Evolutionary conservation across 2,888 invertebrate species (phyloP), one percentile per base, ranked within the genome.

Genomic region (Ischnura elegans): DNA sequence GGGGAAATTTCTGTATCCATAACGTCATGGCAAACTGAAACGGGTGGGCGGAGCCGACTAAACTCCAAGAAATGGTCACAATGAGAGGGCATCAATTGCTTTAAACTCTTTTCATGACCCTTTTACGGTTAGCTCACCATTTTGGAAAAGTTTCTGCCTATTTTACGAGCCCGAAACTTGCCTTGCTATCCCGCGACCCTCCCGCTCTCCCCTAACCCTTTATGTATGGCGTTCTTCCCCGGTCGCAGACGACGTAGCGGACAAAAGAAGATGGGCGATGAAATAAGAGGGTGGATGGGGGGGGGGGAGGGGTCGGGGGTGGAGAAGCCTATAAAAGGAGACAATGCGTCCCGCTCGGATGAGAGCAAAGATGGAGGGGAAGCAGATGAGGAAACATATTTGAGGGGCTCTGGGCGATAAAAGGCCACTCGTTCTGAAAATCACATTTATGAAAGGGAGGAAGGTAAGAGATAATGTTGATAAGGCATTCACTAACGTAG

Each of bases 181-280:
- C 76, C 76, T 76, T 16, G 36, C 76, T 76, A 13, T 76, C 76
- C 29, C 36, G 36, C 36, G n/a, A 76, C 76, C 76, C 76, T 76
- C 16, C 36, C 76, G 25, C 76, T 36, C 76, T 45, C 42, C 6
- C 36, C n/a, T n/a, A 87, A 61, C 87, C 87, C 61, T 90, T 66
- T 90, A 90, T 90, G 86, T 90, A 90, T 90, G 86, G 86, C 45
- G 45, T 25, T 46, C 86, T 90, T 25, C 87, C 87, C 55, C 87
- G 87, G 87, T 51, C 51, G 87, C 87, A 87, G 55, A 87, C 90
- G 90, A 61, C 90, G 55, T 55, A 42, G n/a, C 46, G 43, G 36
- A 90, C 90, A 66, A 90, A 90, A 90, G 87, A 87, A 51, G 86
- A 43, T 55, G 55, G 86, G n/a, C 8, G 46, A 46, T 46, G 86